Evolutionary conservation across 2,888 invertebrate genomes (phyloP).

Genomic region (Sturmia bella): DNA sequence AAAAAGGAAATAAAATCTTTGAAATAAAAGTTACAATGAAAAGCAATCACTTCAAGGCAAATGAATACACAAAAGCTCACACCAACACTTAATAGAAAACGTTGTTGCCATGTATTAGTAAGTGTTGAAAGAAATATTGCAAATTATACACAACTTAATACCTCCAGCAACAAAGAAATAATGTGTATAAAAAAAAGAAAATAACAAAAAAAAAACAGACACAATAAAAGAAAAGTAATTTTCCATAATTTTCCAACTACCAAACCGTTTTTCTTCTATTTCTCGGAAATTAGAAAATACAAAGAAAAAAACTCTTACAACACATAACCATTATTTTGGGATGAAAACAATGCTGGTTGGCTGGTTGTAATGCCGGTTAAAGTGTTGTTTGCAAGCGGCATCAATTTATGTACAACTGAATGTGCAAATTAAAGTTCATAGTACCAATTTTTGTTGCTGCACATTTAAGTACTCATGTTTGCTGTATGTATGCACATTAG

Average conservation of each 20-base stretch:
- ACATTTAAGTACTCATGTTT: neutral
- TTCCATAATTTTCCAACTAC: constrained; percentile 58
- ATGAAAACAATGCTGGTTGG: constrained; percentile 10
- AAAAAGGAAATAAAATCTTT: constrained; percentile 28
- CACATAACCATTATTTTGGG: constrained; percentile 20
- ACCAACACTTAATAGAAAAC: constrained; percentile 20
- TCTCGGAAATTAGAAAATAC: constrained; percentile 38
- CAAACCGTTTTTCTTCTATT: constrained; percentile 35
- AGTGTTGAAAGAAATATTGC: constrained; percentile 50
- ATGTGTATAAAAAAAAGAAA: neutral
- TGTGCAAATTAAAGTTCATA: constrained; percentile 28
- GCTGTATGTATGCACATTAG: too few species aligned
- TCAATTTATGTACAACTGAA: neutral
- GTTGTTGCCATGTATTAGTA: neutral
- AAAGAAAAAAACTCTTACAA: constrained; percentile 15
- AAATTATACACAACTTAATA: constrained; percentile 63
- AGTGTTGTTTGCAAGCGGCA: constrained; percentile 24
- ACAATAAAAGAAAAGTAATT: constrained; percentile 53
- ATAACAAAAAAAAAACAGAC: neutral
- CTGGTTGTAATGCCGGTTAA: constrained; percentile 2
- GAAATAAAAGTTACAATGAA: constrained; percentile 55
- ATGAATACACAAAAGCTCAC: constrained; percentile 1
- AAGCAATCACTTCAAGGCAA: constrained; percentile 64
- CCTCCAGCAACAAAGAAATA: constrained; percentile 28
- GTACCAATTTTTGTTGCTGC: constrained; percentile 4